Conservation (phyloP, 2,797 vertebrate species). For the Sus cebifrons region DNA sequence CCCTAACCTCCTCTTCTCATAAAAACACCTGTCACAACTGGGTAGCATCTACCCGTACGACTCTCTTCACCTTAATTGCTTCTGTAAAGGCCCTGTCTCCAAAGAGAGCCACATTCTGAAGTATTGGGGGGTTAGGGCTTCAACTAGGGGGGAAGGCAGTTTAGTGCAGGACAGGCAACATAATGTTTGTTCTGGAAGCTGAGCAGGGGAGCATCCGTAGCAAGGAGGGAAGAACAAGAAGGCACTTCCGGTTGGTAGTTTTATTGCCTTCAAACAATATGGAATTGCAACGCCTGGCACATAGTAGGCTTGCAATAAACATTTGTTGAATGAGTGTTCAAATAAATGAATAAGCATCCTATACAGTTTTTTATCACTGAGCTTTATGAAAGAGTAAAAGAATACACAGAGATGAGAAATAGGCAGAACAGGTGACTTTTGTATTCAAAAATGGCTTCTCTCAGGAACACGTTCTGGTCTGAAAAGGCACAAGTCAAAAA, state of each 20-base stretch:
- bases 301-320: neutral
- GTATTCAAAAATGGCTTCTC: neutral
- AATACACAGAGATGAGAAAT: neutral
- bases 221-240: neutral
- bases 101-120: neutral
- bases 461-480: neutral
- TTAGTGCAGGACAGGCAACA: neutral
- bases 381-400: neutral
- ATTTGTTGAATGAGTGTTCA: neutral
- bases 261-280: neutral
- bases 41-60: neutral
- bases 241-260: neutral
- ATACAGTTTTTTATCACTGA: neutral
- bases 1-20: neutral
- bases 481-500: conserved; percentile 27
- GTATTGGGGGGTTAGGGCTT: neutral
- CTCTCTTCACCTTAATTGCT: neutral
- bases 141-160: neutral
- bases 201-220: neutral
- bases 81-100: neutral
- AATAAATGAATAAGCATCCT: neutral
- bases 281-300: neutral
- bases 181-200: neutral
- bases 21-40: neutral
- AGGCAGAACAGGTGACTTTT: conserved; percentile 14